Evolutionary conservation across 1,140 invertebrate species (phyloP).

Genomic region (Agrilus planipennis): DNA sequence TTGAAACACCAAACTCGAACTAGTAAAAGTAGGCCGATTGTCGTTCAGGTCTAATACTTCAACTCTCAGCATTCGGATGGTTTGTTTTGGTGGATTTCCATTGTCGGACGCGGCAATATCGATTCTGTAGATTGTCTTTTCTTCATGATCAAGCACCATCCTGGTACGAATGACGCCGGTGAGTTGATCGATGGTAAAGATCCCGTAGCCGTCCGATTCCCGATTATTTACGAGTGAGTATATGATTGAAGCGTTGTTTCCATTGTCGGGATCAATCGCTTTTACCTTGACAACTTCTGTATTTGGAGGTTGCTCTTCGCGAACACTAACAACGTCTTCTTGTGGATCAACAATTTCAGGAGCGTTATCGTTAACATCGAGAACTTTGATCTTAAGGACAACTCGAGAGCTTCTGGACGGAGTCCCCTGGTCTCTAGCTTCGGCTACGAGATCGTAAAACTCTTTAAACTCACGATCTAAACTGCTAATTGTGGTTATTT

Average conservation of each 20-base stretch:
- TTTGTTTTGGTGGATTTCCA: constrained; percentile 68
- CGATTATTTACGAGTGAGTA: constrained; percentile 77
- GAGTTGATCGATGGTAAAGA: constrained; percentile 75
- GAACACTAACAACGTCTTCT: constrained; percentile 74
- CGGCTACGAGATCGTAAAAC: constrained; percentile 68
- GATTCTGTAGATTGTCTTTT: constrained; percentile 72
- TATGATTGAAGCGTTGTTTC: constrained; percentile 75
- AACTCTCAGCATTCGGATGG: constrained; percentile 67
- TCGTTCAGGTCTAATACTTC: constrained; percentile 86
- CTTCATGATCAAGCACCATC: constrained; percentile 81
- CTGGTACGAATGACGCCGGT: constrained; percentile 81
- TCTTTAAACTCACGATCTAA: constrained; percentile 74
- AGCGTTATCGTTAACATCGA: constrained; percentile 84
- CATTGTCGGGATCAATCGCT: constrained; percentile 77
- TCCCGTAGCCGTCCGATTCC: constrained; percentile 69
- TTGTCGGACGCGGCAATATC: constrained; percentile 77
- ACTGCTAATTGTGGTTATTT: constrained; percentile 66
- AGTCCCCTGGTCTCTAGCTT: constrained; percentile 74
- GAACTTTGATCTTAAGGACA: constrained; percentile 57
- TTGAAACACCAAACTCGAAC: constrained; percentile 76
- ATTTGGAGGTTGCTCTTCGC: constrained; percentile 70
- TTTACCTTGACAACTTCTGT: constrained; percentile 74
- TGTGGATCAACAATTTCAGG: constrained; percentile 79
- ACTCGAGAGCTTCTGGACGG: constrained; percentile 63
- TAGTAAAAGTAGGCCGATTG: constrained; percentile 80